phyloP scores from a whole-genome alignment of 2,888 invertebrate species.

The Tachina fera region DNA sequence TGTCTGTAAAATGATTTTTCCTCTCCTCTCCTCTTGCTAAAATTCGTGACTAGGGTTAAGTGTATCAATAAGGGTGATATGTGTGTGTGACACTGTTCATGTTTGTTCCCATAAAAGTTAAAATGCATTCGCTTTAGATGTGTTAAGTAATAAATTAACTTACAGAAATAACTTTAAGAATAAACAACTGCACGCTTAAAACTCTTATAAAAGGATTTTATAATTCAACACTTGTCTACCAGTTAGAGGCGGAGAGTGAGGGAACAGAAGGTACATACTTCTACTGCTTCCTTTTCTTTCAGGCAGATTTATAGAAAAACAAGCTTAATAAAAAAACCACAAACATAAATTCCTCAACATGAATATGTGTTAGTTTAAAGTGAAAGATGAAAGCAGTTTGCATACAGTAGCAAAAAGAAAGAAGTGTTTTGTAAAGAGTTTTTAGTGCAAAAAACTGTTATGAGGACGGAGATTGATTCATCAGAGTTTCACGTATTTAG shows the following conservation, averaged over 20 bases:
- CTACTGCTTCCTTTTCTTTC: too few relatives aligned
- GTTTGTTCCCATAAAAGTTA: not conserved
- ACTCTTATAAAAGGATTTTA: not conserved
- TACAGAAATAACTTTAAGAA: constrained; percentile 22
- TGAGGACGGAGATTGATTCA: not conserved
- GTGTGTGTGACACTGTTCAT: not conserved
- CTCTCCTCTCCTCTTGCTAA: not conserved
- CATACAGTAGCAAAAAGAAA: not conserved
- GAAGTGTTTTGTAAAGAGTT: not conserved
- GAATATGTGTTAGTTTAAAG: not conserved
- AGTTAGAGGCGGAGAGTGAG: not conserved
- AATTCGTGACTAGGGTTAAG: not conserved
- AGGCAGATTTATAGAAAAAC: not conserved
- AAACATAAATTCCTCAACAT: constrained; percentile 6
- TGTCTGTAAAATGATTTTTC: constrained; percentile 3
- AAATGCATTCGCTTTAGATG: constrained; percentile 45
- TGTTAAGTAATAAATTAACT: constrained; percentile 66
- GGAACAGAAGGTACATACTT: too few relatives aligned
- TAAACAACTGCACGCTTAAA: not conserved
- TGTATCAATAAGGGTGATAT: not conserved
- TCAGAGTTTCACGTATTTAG: not conserved
- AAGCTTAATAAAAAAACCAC: not conserved
- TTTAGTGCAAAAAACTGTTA: not conserved
- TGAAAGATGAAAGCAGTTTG: constrained; percentile 27
- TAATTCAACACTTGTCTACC: not conserved